These are phyloP conservation scores for Loxodonta africana DNA, from an alignment of 2,113 vertebrate species.

Conservation along the genomic window DNA sequence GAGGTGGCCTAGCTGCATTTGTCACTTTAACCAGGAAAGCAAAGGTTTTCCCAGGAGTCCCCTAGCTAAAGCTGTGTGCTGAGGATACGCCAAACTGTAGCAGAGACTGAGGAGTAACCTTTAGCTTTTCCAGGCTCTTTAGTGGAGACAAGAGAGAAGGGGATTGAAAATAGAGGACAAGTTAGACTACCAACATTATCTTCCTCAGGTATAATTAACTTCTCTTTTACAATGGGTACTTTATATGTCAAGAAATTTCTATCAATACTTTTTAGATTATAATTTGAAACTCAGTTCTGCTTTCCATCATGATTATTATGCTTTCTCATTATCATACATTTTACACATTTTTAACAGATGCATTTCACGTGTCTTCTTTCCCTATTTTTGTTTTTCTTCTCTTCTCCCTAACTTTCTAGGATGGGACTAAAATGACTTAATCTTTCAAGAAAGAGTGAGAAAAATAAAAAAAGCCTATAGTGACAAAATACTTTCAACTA, in stretches of 20 bases:
- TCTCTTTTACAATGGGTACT: slow-evolving; percentile 37
- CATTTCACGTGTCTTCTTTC: not conserved
- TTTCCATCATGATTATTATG: not conserved
- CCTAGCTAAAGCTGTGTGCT: not conserved
- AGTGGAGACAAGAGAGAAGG: not conserved
- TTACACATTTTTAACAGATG: slow-evolving; percentile 35
- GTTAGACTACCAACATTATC: not conserved
- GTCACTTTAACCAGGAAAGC: not conserved
- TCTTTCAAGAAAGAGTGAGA: slow-evolving; percentile 41
- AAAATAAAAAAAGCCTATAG: not conserved
- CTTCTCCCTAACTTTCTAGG: not conserved
- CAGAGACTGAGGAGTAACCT: not conserved
- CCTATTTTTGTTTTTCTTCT: not conserved
- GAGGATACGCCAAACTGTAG: not conserved
- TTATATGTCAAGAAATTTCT: slow-evolving; percentile 12
- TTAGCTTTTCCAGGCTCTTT: not conserved
- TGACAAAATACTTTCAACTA: not conserved
- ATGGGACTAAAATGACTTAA: slow-evolving; percentile 26
- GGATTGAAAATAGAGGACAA: not conserved
- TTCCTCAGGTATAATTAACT: not conserved
- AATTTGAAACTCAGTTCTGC: slow-evolving; percentile 35
- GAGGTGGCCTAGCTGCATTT: not conserved
- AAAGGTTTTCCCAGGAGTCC: not conserved
- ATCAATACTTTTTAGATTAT: slow-evolving; percentile 14
- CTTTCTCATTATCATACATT: too few species aligned